Evolutionary conservation across 2,797 vertebrate genomes (phyloP).

Genomic region (Tokudaia tokunoshimensis): DNA sequence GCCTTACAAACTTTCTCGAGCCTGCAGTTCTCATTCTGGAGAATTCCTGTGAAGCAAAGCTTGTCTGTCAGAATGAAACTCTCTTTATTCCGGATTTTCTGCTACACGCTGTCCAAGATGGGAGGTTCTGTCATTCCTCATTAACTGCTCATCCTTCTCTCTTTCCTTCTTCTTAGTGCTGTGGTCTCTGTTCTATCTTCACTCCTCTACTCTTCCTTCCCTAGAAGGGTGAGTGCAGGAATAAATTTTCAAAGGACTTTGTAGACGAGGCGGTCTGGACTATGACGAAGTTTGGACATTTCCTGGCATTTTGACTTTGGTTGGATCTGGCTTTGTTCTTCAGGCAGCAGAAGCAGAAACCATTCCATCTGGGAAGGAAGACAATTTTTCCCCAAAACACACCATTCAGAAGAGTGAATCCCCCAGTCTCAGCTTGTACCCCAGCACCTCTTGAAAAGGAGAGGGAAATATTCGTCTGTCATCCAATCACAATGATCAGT

Average conservation of each 20-base stretch:
- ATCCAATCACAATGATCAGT: conserved; percentile 58
- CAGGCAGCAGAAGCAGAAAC: conserved; percentile 44
- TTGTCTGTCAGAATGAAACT: conserved; percentile 68
- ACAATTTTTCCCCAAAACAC: conserved; percentile 44
- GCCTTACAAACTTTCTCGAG: conserved; percentile 80
- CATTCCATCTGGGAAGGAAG: conserved; percentile 55
- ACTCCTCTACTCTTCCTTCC: not conserved
- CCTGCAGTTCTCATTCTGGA: conserved; percentile 73
- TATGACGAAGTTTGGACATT: conserved; percentile 67
- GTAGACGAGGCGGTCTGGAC: conserved; percentile 35
- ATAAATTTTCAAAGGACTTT: conserved; percentile 38
- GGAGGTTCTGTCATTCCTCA: not conserved
- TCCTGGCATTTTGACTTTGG: conserved; percentile 67
- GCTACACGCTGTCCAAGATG: not conserved
- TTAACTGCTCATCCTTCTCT: not conserved
- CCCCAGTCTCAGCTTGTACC: not conserved
- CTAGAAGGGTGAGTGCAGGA: not conserved
- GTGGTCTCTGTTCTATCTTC: conserved; percentile 22
- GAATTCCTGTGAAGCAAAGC: conserved; percentile 41
- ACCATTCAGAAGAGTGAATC: conserved; percentile 4
- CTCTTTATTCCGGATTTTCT: conserved; percentile 23
- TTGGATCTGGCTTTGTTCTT: conserved; percentile 51
- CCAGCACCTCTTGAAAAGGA: conserved; percentile 39
- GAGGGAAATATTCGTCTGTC: conserved; percentile 27
- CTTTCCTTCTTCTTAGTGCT: not conserved